Evolutionary conservation across 2,113 vertebrate species (phyloP), one percentile per base, ranked within the genome.

Genomic region (Pitta sordida): DNA sequence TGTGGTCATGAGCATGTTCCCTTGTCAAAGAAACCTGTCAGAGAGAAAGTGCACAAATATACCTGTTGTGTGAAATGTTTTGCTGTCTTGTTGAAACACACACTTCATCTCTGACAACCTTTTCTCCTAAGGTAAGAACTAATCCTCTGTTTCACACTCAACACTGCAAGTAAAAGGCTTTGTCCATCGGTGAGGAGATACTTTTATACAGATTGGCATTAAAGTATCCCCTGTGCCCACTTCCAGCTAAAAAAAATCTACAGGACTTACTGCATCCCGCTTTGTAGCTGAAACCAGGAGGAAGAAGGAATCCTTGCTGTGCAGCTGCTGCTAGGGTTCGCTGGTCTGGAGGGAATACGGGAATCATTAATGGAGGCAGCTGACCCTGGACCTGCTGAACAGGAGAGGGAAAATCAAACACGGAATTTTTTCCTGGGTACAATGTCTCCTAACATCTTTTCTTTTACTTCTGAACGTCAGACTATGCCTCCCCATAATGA

Each of bases 231-330:
- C 90, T 96, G 48, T 24, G 53, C 76, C 93, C 93, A 69, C 30
- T 91, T 83, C 15, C 80, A 65, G 67, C 77, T 89, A 41, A 73
- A 83, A 94, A 94, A 70, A 88, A 68, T 87, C 76, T 91, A 52
- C 10, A 83, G 58, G 93, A 99, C 99, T 99, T 97, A 99, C 99
- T 99, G 97, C 99, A 99, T 97, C 99, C 99, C 59, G 99, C 98
- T 96, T 99, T 99, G 98, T 99, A 99, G 98, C 99, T 99, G 98
- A 99, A 99, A 88, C 99, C 99, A n/a, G 99, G 98, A 93, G 99
- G 99, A 97, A 99, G 98, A 39, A 99, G 98, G 97, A 99, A 99
- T 96, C 99, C 99, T 97, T 99, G 99, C 96, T 99, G 99, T 88
- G 99, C 99, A 21, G 99, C 99, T 36, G 99, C 99, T 59, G 99